Base-by-base conservation (phyloP, 2,797 vertebrate genomes). In the Phataginus tricuspis region DNA sequence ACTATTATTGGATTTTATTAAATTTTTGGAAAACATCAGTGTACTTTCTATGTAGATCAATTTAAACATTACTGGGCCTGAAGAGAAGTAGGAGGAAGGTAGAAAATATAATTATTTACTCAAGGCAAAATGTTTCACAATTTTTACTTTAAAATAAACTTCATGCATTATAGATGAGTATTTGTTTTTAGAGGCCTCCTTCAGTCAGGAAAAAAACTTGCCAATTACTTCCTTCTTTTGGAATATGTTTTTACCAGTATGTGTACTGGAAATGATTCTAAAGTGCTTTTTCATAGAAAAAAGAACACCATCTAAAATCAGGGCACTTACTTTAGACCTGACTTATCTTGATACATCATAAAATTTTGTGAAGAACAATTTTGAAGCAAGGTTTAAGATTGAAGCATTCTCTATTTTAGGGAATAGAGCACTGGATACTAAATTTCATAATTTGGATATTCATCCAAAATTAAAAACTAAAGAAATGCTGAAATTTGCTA, bases 101-200 rank as follows among this genome's bases (percentile, higher is more conserved):
- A 2, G 29, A 64, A 95, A 90, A 87, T n/a, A 19, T 92, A 93
- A 75, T 94, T 96, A 88, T 94, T 96, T 92, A 90, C 69, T 87
- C 84, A 45, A 59, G 57, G 69, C 34, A 86, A 94, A 94, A 89
- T 85, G 42, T 87, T 80, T 83, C 42, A 85, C 74, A 68, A 87
- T 86, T 84, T 93, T 94, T 96, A 86, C 75, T 94, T 96, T 93
- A 94, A 96, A 97, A 93, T 96, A 96, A 94, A 95, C 49, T 34
- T 74, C 45, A 57, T 97, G 86, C 23, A 93, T 93, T 96, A 95
- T 86, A 96, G 86, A 96, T 97, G 89, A 97, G 39, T 55, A 83
- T 94, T 97, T 94, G 88, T 89, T 97, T 97, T 96, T 83, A 79
- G 75, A 91, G 64, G 21, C 31, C 37, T 94, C 29, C 18, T 94